Evolutionary conservation across 1,140 invertebrate genomes (phyloP), one percentile per base, ranked within the genome.

Genomic region (Drosophila pallidifrons): DNA sequence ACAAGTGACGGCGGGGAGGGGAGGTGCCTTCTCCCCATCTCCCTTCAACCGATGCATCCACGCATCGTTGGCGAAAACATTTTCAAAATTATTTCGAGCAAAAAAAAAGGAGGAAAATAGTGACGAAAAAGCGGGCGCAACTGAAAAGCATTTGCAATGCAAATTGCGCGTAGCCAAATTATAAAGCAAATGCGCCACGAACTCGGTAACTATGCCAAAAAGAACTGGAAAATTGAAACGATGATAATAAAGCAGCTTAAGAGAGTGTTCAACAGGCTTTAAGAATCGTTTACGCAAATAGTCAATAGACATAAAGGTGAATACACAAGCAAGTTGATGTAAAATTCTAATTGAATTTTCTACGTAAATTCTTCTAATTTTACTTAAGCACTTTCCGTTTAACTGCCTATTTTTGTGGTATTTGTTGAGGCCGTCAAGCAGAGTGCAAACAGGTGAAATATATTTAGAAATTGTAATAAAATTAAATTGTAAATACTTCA

Each of bases 161-260:
- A 83, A 83, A 85, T 85, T 85, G 66, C 45, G 63, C 82, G 54
- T 71, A 51, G 60, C 77, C 55, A 85, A 85, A 66, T 77, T 72
- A 66, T 61, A 61, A 83, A 73, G 43, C 54, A 35, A 75, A 57
- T 46, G 73, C 35, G 8, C 6, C 35, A 38, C 35, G 7, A 38
- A 38, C 32, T 61, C 25, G 61, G 73, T 63, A 75, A 65, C 32
- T 49, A 43, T 46, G 43, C 35, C 41, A 54, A 13, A 52, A 58
- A 38, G 16, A 47, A 11, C 25, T 25, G 20, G 16, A 28, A 28
- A 51, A 60, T 59, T n/a, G 32, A 54, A 64, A 15, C 11, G 20
- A 3, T 10, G 13, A 38, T 30, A 69, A 32, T 35, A 6, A 20
- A 15, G 2, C 15, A n/a, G 5, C 11, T 20, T 3, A 41, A 46